Percentiles rank a stretch among this genome's conserved stretches.
phyloP scores from a whole-genome alignment of 2,888 invertebrate species.

The Perdita meconis region DNA sequence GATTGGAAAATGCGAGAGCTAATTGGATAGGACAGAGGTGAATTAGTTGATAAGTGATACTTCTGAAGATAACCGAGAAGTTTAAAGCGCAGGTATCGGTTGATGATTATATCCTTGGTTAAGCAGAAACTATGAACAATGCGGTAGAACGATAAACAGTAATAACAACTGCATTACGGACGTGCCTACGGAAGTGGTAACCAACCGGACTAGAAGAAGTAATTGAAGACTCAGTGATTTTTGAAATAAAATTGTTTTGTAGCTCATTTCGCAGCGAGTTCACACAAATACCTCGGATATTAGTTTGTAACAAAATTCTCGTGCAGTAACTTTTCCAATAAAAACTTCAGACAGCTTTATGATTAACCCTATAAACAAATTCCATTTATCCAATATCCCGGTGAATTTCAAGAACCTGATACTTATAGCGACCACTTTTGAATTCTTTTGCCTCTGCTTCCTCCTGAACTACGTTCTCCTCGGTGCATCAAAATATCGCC shows the following conservation, averaged over 20 bases:
- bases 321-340: slow-evolving; percentile 55
- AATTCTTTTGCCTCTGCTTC: slow-evolving; percentile 5
- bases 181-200: not conserved
- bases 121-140: no score
- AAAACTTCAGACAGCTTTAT: slow-evolving; percentile 53
- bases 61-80: no score
- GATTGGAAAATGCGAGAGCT: no score
- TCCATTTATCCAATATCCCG: slow-evolving; percentile 49
- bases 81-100: no score
- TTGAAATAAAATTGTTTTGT: slow-evolving; percentile 28
- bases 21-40: no score
- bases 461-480: not conserved
- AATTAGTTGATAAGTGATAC: no score
- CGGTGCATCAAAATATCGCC: not conserved
- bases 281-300: slow-evolving; percentile 55
- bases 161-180: not conserved
- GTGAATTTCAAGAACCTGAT: slow-evolving; percentile 31
- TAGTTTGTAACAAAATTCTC: slow-evolving; percentile 57
- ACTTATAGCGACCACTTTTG: slow-evolving; percentile 3
- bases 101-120: no score
- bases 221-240: slow-evolving; percentile 39
- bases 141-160: not conserved
- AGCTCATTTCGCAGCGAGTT: slow-evolving; percentile 34
- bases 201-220: not conserved
- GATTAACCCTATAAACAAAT: slow-evolving; percentile 51